phyloP scores from a whole-genome alignment of 1,140 invertebrate species.

The Mya arenaria region DNA sequence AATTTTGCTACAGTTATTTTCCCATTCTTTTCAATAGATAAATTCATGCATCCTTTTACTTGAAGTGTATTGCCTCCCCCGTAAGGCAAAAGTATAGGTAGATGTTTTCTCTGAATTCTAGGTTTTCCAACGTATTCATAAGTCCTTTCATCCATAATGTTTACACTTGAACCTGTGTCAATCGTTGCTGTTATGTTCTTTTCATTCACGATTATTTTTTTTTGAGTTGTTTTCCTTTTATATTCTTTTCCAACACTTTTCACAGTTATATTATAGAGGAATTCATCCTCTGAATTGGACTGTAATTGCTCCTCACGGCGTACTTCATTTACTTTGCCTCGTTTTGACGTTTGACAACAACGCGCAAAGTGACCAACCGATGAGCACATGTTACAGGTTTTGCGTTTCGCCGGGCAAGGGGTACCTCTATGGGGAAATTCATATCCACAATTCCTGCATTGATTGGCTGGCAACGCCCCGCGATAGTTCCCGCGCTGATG shows the following conservation, averaged over 20 bases:
- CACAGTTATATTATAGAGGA: conserved; percentile 5
- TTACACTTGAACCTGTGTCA: conserved; percentile 56
- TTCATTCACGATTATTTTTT: not conserved
- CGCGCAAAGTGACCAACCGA: not conserved
- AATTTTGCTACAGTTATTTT: not conserved
- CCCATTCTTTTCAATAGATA: not conserved
- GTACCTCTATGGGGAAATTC: conserved; percentile 6
- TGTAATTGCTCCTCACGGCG: not conserved
- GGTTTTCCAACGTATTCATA: conserved; percentile 21
- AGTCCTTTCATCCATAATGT: conserved; percentile 39
- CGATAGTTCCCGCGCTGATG: not conserved
- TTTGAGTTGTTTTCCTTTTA: not conserved
- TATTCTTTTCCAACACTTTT: not conserved
- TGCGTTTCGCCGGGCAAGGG: not conserved
- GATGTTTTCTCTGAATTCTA: not conserved
- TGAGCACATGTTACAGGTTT: not conserved
- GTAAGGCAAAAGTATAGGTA: too few species aligned
- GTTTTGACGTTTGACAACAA: not conserved
- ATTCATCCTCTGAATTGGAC: conserved; percentile 8
- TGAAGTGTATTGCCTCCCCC: conserved; percentile 13
- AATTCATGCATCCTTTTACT: not conserved
- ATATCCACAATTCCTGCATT: conserved; percentile 31
- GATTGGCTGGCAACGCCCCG: conserved; percentile 10
- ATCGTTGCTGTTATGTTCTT: conserved; percentile 59
- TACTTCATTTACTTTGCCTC: conserved; percentile 13